Evolutionary conservation across 2,113 vertebrate genomes (phyloP).

Genomic region (Choloepus hoffmanni): DNA sequence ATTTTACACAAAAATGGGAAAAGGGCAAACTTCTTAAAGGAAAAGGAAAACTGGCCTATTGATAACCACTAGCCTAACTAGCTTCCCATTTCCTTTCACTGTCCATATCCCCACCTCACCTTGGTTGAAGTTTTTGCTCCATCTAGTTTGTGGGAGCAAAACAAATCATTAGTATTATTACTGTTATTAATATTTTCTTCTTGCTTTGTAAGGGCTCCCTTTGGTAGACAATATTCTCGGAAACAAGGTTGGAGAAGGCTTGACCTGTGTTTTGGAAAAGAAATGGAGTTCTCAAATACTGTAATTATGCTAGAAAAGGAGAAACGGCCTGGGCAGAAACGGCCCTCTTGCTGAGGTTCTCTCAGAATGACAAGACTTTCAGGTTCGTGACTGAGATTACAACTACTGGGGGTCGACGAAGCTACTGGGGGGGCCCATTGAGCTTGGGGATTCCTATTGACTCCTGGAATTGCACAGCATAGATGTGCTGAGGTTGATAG

Average conservation of each 20-base stretch:
- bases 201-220: background rate
- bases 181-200: background rate
- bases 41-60: background rate
- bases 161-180: background rate
- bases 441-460: background rate
- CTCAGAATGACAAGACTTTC: background rate
- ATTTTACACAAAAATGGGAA: background rate
- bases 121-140: background rate
- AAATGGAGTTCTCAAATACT: background rate
- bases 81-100: background rate
- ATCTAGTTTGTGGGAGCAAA: background rate
- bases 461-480: background rate
- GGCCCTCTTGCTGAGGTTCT: background rate
- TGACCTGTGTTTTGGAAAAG: background rate
- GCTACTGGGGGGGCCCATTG: too few relatives aligned
- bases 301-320: background rate
- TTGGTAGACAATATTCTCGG: background rate
- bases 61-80: background rate
- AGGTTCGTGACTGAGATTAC: background rate
- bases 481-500: background rate
- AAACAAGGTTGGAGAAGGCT: background rate
- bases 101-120: background rate
- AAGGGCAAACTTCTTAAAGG: background rate
- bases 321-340: background rate
- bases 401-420: rapidly evolving